Evolutionary conservation across 2,797 vertebrate species (phyloP).

Genomic region (Brachyrhaphis roseni): DNA sequence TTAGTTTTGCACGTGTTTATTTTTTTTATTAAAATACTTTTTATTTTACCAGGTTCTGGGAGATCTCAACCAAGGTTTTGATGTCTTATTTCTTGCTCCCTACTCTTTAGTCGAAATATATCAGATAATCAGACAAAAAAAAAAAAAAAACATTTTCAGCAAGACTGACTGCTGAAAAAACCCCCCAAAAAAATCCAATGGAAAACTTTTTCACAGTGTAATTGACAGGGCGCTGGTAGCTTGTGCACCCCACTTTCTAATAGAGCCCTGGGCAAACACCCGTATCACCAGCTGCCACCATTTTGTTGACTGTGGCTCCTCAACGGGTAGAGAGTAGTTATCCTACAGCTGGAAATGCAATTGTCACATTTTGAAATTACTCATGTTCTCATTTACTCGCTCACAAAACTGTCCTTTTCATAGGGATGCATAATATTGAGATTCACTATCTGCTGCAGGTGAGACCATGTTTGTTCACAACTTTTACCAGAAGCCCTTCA

Average conservation of each 20-base stretch:
- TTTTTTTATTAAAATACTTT: not conserved
- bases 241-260: not conserved
- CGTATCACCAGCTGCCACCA: not conserved
- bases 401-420: not conserved
- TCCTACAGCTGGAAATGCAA: not conserved
- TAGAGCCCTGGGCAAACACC: not conserved
- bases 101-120: not conserved
- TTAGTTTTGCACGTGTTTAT: not conserved
- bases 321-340: not conserved
- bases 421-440: not conserved
- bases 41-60: not conserved
- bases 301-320: not conserved
- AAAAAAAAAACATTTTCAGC: not conserved
- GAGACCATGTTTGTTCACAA: not conserved
- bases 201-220: not conserved
- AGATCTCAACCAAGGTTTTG: not conserved
- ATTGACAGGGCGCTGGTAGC: not conserved
- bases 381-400: not conserved
- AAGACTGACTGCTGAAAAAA: not conserved
- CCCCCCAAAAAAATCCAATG: accelerated
- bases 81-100: not conserved
- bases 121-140: no score
- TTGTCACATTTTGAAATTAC: no score
- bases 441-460: not conserved
- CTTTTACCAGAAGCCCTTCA: not conserved